Evolutionary conservation across 30 jellyfish, hydroid and myxozoan genomes (phyloP), one percentile per base, ranked within the genome.

Genomic region (Hydractinia symbiolongicarpus): DNA sequence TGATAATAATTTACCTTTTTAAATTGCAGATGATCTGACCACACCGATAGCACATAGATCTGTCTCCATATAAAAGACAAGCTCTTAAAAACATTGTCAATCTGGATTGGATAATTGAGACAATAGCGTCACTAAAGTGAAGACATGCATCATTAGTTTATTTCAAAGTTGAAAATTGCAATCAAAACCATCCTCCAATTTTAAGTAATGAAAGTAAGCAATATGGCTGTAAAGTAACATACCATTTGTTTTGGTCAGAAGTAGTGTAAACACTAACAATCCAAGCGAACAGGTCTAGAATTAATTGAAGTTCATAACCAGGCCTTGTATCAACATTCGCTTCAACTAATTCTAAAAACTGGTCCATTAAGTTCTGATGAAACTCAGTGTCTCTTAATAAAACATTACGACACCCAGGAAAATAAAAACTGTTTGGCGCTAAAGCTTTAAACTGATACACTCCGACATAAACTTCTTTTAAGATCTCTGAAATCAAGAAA

Each of bases 391-490:
- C 85, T 30, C 54, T 77, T 6, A 58, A 21, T 11, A 77, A 30
- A 77, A 58, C 53, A 14, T 77, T 53, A 4, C 76, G 85, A 49
- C 85, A 77, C 11, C 85, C 85, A 54, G 75, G 54, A 58, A 54
- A 77, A 55, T 77, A 77, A 14, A 77, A 58, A 5, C 62, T 21
- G 21, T 55, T 15, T 14, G 54, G 44, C 0, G 78, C 53, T 52
- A 77, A 19, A 52, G 16, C 40, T 30, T 77, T 20, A 30, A 77
- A 61, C 60, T 77, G 76, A 57, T 77, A 66, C 7, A 77, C 85
- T 14, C 85, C 85, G 4, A 77, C 85, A 5, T 55, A 77, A 5
- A 77, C 79, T 7, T 77, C 85, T 30, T 77, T 77, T 8, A 77
- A 49, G 50, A 66, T 66, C 10, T 55, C 55, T 9, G 85, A 77